Base-by-base conservation (phyloP, 2,797 vertebrate genomes). In the Rhinichthys osculus region DNA sequence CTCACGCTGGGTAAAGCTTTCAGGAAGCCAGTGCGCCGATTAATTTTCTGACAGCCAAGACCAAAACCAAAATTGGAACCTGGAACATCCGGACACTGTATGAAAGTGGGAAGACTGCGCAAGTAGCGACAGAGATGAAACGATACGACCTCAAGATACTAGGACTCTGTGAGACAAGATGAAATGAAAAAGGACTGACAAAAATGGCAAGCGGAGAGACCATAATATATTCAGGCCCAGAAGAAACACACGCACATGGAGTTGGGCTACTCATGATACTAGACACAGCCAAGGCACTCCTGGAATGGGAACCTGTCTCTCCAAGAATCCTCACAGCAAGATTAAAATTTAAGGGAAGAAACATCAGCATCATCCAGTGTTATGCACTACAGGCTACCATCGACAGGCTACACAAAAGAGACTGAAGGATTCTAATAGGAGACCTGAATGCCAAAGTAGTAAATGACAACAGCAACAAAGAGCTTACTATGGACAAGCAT, bases 71-170 rank as follows among this genome's bases (percentile, higher is more conserved):
- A 72, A 33, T 23, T 7, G 54, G 35, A 52, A 57, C 23, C 40
- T 81, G 79, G 79, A 81, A 81, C n/a, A 67, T 66, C n/a, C n/a
- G 23, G 42, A 66, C 35, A 23, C 59, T 80, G 38, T 67, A 81
- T 30, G 78, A 67, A 27, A 50, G 40, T 47, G 16, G 62, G 4
- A 81, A 67, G 21, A 30, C n/a, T 27, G 16, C 17, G 8, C 57
- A 67, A 27, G 78, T 50, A 64, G n/a, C 27, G 1, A 81, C 14
- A 7, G 16, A 47, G n/a, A 81, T 81, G 62, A 66, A 30, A 11
- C 5, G 27, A 66, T 67, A 81, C 13, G 19, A 27, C 27, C 27
- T 27, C 27, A 27, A 27, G 27, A 27, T 27, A 27, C 27, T 27
- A 27, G 27, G 27, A 27, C 27, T 27, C 27, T 27, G 27, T 27